A percentile compares a stretch with the other conserved stretches of the same genome.
Evolutionary conservation across 2,797 vertebrate species (phyloP).

Genomic region (Synanceia verrucosa): DNA sequence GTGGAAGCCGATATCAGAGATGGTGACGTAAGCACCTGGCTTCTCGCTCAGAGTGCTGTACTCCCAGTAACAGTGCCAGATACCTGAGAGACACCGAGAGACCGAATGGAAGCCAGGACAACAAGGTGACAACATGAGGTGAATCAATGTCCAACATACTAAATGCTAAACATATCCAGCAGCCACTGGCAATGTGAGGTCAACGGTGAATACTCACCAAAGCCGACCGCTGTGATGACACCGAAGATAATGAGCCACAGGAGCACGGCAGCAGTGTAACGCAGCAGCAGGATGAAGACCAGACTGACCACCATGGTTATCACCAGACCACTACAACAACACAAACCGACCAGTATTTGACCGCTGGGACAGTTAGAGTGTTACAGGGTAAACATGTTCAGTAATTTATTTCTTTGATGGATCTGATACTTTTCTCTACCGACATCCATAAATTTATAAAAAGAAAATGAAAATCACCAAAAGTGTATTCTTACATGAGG

Average conservation of each 20-base stretch:
- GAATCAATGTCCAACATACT: neutral
- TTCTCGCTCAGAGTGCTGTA: slow-evolving; percentile 82
- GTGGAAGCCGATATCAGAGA: slow-evolving; percentile 92
- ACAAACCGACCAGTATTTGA: slow-evolving; percentile 20
- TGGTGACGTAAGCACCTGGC: slow-evolving; percentile 83
- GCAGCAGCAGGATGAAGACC: slow-evolving; percentile 91
- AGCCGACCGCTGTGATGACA: slow-evolving; percentile 87
- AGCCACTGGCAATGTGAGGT: neutral
- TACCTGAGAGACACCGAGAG: slow-evolving; percentile 80
- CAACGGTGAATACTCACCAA: slow-evolving; percentile 76
- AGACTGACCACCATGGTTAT: slow-evolving; percentile 93
- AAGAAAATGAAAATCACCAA: neutral
- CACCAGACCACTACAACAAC: slow-evolving; percentile 85
- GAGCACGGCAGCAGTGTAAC: slow-evolving; percentile 89
- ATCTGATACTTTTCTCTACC: neutral
- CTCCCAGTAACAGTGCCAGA: slow-evolving; percentile 92
- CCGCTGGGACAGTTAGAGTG: neutral
- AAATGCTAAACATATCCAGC: neutral
- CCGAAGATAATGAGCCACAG: slow-evolving; percentile 92
- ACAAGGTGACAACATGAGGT: neutral
- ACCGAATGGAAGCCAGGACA: neutral
- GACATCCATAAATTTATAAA: neutral
- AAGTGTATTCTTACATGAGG: slow-evolving; percentile 87
- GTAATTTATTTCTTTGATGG: neutral
- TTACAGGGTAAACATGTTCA: neutral